These are phyloP conservation scores for Acromyrmex heyeri DNA, from an alignment of 1,140 invertebrate genomes.

Conservation along the genomic window DNA sequence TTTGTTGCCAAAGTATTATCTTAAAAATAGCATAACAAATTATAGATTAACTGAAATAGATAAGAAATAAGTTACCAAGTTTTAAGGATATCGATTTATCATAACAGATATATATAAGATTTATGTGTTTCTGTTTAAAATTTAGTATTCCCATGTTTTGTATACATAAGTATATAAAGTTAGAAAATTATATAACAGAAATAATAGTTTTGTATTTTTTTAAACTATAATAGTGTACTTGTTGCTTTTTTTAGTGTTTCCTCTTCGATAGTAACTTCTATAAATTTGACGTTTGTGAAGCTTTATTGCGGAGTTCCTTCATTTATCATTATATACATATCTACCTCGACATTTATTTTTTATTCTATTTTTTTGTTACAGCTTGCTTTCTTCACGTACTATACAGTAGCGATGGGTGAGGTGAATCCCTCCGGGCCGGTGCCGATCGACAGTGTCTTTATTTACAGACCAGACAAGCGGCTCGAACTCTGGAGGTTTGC, in stretches of 20 bases:
- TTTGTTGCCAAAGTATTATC: slow-evolving; percentile 3
- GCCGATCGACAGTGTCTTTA: slow-evolving; percentile 96
- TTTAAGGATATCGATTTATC: background rate
- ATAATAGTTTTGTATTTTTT: background rate
- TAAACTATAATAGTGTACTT: background rate
- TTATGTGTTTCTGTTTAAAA: background rate
- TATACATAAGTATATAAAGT: background rate
- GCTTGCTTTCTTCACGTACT: slow-evolving; percentile 97
- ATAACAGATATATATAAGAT: background rate
- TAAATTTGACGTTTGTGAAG: background rate
- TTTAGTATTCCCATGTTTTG: background rate
- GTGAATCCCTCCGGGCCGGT: slow-evolving; percentile 95
- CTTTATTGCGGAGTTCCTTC: background rate
- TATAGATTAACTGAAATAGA: background rate
- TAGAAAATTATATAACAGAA: background rate
- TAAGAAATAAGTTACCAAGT: background rate
- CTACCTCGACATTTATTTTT: slow-evolving; percentile 10
- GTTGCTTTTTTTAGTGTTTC: background rate
- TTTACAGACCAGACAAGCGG: slow-evolving; percentile 96
- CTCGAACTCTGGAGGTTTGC: slow-evolving; percentile 97
- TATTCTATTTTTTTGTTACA: slow-evolving; percentile 86
- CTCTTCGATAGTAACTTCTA: background rate
- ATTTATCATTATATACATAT: background rate
- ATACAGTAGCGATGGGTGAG: slow-evolving; percentile 93
- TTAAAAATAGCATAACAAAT: slow-evolving; percentile 18